Conservation (phyloP, 2,797 vertebrate species). For the Cyprinodon diabolis region DNA sequence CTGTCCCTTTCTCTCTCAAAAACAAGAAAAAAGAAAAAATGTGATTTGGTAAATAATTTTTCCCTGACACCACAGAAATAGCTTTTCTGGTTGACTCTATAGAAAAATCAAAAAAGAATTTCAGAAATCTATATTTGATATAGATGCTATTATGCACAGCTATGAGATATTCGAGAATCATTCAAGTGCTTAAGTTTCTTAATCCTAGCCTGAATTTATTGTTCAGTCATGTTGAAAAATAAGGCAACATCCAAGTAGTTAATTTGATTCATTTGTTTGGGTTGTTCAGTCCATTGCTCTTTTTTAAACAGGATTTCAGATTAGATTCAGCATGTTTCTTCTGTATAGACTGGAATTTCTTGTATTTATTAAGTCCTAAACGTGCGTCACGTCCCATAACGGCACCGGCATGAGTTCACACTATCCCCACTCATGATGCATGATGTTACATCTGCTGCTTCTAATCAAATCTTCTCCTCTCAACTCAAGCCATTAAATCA, state of each 20-base stretch:
- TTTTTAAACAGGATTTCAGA: not conserved
- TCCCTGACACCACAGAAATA: not conserved
- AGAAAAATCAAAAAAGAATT: not conserved
- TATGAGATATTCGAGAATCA: not conserved
- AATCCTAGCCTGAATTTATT: not conserved
- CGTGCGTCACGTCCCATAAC: conserved; percentile 5
- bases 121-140: not conserved
- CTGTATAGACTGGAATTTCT: not conserved
- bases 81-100: not conserved
- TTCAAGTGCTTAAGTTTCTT: not conserved
- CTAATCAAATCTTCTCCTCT: conserved; percentile 33
- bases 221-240: not conserved
- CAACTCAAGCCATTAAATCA: conserved; percentile 7
- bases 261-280: not conserved
- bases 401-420: not conserved
- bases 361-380: conserved; percentile 1
- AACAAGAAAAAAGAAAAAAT: not conserved
- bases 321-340: not conserved
- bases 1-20: not conserved
- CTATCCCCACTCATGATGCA: not conserved
- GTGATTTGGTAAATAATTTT: not conserved
- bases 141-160: not conserved
- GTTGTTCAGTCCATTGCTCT: not conserved
- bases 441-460: conserved; percentile 23
- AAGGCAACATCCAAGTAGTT: not conserved